Percentiles rank a stretch among this genome's conserved stretches.
Evolutionary conservation across 2,113 vertebrate species (phyloP).

Genomic region (Phoenicopterus ruber): DNA sequence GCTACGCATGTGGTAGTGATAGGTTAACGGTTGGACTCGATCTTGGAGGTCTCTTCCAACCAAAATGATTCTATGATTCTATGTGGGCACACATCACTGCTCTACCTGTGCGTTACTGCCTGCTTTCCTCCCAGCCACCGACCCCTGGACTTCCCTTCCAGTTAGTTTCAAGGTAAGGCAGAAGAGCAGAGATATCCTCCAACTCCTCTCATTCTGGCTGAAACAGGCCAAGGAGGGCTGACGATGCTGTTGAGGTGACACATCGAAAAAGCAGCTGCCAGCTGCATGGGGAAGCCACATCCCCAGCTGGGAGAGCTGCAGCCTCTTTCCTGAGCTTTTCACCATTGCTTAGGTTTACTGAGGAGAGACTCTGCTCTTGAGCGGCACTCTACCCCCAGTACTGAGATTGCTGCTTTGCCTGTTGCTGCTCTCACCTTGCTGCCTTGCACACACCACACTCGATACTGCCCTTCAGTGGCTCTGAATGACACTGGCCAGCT

Average conservation of each 20-base stretch:
- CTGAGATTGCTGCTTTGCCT: not conserved
- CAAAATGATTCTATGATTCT: too few species aligned
- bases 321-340: not conserved
- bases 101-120: not conserved
- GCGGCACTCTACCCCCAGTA: not conserved
- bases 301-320: not conserved
- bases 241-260: not conserved
- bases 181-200: not conserved
- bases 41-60: too few species aligned
- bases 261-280: not conserved
- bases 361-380: not conserved
- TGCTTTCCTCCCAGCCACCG: not conserved
- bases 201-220: not conserved
- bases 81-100: not conserved
- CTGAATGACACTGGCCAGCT: not conserved
- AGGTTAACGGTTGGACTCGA: too few species aligned
- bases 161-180: not conserved
- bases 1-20: not conserved
- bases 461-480: rapidly evolving
- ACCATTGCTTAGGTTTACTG: not conserved
- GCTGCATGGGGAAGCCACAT: not conserved
- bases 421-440: not conserved
- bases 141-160: not conserved
- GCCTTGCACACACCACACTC: not conserved
- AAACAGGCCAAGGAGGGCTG: not conserved